These are phyloP conservation scores for Phrynocephalus forsythii DNA, from an alignment of 2,797 vertebrate genomes.

Conservation along the genomic window DNA sequence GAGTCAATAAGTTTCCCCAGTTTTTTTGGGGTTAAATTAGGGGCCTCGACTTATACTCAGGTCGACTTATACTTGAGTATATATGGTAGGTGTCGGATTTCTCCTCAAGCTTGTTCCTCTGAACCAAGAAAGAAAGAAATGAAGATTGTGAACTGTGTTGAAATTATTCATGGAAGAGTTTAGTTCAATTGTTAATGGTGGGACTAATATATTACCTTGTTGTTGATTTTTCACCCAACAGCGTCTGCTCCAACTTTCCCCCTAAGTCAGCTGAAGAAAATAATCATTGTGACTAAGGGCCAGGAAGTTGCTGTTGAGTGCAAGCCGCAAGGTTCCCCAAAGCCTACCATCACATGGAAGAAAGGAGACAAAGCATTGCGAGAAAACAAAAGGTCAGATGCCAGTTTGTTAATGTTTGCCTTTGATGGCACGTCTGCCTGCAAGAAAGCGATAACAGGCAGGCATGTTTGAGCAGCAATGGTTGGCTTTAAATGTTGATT, in stretches of 20 bases:
- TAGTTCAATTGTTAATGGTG: slow-evolving; percentile 13
- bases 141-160: neutral
- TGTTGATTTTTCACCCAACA: slow-evolving; percentile 67
- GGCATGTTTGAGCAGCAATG: slow-evolving; percentile 3
- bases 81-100: too few relatives aligned
- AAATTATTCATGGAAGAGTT: neutral
- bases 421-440: slow-evolving; percentile 1
- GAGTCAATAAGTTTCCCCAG: too few relatives aligned
- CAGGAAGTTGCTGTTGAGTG: slow-evolving; percentile 90
- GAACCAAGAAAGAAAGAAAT: too few relatives aligned
- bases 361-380: slow-evolving; percentile 85
- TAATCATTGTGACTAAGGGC: slow-evolving; percentile 89
- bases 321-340: slow-evolving; percentile 92
- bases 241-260: slow-evolving; percentile 91
- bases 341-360: slow-evolving; percentile 90
- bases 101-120: too few relatives aligned
- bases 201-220: neutral
- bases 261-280: slow-evolving; percentile 82
- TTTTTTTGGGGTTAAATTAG: too few relatives aligned
- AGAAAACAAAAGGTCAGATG: slow-evolving; percentile 88
- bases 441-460: slow-evolving; percentile 25
- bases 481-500: neutral
- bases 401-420: slow-evolving; percentile 53
- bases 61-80: too few relatives aligned
- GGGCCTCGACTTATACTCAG: too few relatives aligned